Evolutionary conservation across 2,113 vertebrate genomes (phyloP).

Genomic region (Heloderma charlesbogerti): DNA sequence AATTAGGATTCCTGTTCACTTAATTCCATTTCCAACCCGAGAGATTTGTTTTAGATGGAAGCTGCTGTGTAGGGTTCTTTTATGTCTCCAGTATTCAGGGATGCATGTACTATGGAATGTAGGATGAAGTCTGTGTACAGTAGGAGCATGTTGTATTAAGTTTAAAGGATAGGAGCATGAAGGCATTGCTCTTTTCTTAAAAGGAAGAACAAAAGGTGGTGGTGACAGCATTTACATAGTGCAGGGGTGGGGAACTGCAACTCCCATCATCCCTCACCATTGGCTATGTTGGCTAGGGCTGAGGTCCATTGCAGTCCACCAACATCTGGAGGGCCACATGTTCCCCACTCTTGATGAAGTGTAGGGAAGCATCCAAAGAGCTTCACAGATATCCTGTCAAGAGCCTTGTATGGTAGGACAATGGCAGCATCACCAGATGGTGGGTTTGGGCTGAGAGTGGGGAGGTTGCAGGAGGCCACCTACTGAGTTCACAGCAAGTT

Average conservation of each 20-base stretch:
- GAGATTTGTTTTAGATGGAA: slow-evolving; percentile 35
- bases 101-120: slow-evolving; percentile 24
- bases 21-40: slow-evolving; percentile 21
- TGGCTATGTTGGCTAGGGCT: no score
- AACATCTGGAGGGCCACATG: no score
- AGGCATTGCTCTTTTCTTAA: not conserved
- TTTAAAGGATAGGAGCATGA: not conserved
- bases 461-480: not conserved
- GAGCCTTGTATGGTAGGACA: not conserved
- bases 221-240: not conserved
- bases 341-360: no score
- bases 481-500: not conserved
- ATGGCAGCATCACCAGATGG: not conserved
- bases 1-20: slow-evolving; percentile 30
- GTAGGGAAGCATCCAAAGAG: not conserved
- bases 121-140: no score
- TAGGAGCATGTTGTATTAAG: not conserved
- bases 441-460: not conserved
- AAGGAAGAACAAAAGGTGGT: not conserved
- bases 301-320: no score
- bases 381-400: not conserved
- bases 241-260: no score
- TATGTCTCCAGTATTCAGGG: slow-evolving; percentile 29
- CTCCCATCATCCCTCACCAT: not conserved
- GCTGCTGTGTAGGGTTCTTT: slow-evolving; percentile 22